Base-by-base conservation (phyloP, 2,113 vertebrate species). In the Sphaerodactylus townsendi region DNA sequence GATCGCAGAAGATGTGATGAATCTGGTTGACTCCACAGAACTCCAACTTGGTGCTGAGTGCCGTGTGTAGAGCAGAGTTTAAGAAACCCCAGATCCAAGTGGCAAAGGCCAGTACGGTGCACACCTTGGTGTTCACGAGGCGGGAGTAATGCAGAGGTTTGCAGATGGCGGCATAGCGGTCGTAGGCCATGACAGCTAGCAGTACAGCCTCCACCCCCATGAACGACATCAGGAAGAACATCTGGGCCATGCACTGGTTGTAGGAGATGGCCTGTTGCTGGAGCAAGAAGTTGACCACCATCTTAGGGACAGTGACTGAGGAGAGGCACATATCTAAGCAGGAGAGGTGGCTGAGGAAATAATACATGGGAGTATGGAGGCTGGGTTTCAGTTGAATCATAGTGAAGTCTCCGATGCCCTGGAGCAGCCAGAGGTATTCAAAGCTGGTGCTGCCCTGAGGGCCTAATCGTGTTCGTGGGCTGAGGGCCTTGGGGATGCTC, bases 331-430 rank as follows among this genome's bases (percentile, higher is more conserved):
- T 68, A 19, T 91, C 90, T 56, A 88, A 78, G 77, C 87, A 90
- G 17, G 87, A 90, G 15, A 92, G 23, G 33, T 89, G 87, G 30
- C 91, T 90, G 78, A 93, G 92, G 35, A 92, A 87, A 56, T 86
- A 92, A 75, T 87, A 92, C 91, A 91, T 89, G 4, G 87, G 90
- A 1, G 72, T 92, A 37, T 89, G 91, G 37, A 93, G 90, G 19
- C 6, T 76, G 1, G 83, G 44, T 30, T 91, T 89, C 1, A 88
- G 2, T 3, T 25, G 39, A 11, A 91, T 87, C 1, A 90, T 85
- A 35, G 79, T 2, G 5, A 91, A 50, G n/a, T n/a, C n/a, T n/a
- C n/a, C n/a, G 46, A 48, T 48, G 46, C 46, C 46, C 46, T 48
- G 5, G 46, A 48, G n/a, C n/a, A n/a, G n/a, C n/a, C n/a, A n/a